These are phyloP conservation scores for Taeniopygia guttata DNA, from an alignment of 2,797 vertebrate species.

Conservation along the genomic window DNA sequence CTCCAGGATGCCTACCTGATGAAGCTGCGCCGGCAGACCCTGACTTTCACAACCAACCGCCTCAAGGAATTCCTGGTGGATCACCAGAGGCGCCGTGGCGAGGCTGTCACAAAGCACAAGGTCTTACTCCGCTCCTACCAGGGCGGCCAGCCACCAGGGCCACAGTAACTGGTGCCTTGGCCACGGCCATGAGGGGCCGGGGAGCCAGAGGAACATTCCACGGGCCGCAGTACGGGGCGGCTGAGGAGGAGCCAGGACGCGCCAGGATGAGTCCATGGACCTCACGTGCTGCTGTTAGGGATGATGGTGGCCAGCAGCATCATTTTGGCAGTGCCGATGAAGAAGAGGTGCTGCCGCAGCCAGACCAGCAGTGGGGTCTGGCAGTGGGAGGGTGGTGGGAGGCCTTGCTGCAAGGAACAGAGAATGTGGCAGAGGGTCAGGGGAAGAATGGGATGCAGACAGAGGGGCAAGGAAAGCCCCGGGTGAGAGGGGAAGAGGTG, in stretches of 20 bases:
- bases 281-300: not conserved
- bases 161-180: conserved; percentile 73
- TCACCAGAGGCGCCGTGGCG: conserved; percentile 83
- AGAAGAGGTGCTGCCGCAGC: not conserved
- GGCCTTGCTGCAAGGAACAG: not conserved
- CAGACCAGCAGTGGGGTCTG: not conserved
- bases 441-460: not conserved
- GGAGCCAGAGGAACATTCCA: conserved; percentile 77
- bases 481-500: not conserved
- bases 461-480: not conserved
- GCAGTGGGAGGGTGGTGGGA: not conserved
- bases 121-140: conserved; percentile 97
- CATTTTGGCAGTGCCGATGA: not conserved
- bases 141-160: conserved; percentile 76
- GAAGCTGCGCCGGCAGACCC: conserved; percentile 93
- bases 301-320: not conserved
- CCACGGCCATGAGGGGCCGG: conserved; percentile 15
- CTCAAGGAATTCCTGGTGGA: conserved; percentile 97
- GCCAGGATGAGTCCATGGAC: conserved; percentile 16
- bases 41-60: conserved; percentile 94
- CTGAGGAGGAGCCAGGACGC: not conserved
- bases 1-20: conserved; percentile 97
- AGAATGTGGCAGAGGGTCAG: not conserved
- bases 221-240: conserved; percentile 21
- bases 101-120: conserved; percentile 91